phyloP scores from a whole-genome alignment of 1,140 invertebrate genomes.

The Ceratina australensis region DNA sequence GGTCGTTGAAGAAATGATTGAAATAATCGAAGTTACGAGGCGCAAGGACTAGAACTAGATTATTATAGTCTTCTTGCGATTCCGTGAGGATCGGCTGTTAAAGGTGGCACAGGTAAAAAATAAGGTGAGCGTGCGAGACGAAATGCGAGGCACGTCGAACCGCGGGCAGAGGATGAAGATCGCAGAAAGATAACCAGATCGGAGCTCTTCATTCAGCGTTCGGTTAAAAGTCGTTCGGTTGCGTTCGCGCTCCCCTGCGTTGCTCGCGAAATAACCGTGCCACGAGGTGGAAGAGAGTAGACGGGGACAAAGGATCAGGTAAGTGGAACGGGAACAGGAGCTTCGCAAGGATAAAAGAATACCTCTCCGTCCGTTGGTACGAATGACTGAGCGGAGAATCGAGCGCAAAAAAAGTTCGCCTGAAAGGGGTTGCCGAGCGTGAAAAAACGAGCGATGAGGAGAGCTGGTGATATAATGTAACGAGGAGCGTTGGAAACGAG shows the following conservation, averaged over 20 bases:
- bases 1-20: too few relatives aligned
- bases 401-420: constrained; percentile 5
- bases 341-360: constrained; percentile 9
- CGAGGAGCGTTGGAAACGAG: not conserved
- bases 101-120: not conserved
- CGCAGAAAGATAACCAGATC: constrained; percentile 47
- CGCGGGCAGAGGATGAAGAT: constrained; percentile 30
- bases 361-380: not conserved
- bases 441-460: not conserved
- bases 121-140: constrained; percentile 5
- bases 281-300: not conserved
- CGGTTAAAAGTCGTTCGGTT: constrained; percentile 16
- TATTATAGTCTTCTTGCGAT: too few relatives aligned
- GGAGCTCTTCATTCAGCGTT: constrained; percentile 37
- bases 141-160: constrained; percentile 39
- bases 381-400: constrained; percentile 6
- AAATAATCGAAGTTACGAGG: too few relatives aligned
- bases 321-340: constrained; percentile 21
- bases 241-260: constrained; percentile 9
- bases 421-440: constrained; percentile 23
- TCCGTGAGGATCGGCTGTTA: too few relatives aligned
- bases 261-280: constrained; percentile 35
- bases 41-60: too few relatives aligned
- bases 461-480: not conserved
- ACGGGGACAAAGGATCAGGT: not conserved